A percentile compares a stretch with the other conserved stretches of the same genome.
Evolutionary conservation across 2,113 vertebrate genomes (phyloP).

Genomic region (Cynocephalus volans): DNA sequence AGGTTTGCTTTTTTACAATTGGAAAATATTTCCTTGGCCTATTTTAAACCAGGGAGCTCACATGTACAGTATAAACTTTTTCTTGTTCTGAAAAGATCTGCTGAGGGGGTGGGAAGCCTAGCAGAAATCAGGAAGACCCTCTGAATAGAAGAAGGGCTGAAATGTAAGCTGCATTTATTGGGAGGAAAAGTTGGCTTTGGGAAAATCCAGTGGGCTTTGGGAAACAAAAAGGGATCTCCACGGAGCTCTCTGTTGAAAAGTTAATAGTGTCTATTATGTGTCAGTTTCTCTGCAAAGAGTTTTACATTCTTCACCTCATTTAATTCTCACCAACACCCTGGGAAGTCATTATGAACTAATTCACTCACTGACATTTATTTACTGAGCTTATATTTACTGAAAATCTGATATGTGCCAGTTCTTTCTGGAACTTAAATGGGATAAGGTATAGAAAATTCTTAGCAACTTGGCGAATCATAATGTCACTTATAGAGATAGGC

Average conservation of each 20-base stretch:
- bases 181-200: not conserved
- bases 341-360: not conserved
- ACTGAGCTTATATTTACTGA: not conserved
- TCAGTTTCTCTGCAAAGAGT: not conserved
- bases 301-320: not conserved
- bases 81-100: conserved; percentile 14
- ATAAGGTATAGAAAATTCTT: not conserved
- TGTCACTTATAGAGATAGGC: conserved; percentile 21
- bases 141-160: not conserved
- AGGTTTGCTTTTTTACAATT: conserved; percentile 50
- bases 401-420: not conserved
- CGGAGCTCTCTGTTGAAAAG: not conserved
- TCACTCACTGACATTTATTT: not conserved
- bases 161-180: not conserved
- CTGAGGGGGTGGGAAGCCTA: not conserved
- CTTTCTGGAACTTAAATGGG: not conserved
- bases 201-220: not conserved
- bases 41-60: conserved; percentile 37
- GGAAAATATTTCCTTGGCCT: conserved; percentile 32
- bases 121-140: not conserved
- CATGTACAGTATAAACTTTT: not conserved
- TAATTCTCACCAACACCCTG: not conserved
- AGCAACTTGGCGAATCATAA: not conserved
- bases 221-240: not conserved
- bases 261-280: not conserved